A percentile compares a stretch with the other conserved stretches of the same genome.
Evolutionary conservation across 2,888 invertebrate species (phyloP).

Genomic region (Agonopterix heracliana): DNA sequence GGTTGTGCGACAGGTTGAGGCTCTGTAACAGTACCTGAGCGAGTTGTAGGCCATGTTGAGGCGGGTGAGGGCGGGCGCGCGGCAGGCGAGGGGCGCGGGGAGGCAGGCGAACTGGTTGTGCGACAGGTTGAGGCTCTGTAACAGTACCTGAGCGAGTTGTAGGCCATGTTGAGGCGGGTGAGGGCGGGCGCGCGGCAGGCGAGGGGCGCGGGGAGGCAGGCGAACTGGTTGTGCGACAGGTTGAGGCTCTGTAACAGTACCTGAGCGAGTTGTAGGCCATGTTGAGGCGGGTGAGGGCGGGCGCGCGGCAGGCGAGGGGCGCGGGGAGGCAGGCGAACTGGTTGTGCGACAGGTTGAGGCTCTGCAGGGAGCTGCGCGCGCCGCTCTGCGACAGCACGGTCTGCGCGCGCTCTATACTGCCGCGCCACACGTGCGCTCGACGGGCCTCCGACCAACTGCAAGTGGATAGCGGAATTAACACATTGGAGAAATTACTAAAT

Average conservation of each 20-base stretch:
- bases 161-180: too few relatives aligned
- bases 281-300: conserved; percentile 89
- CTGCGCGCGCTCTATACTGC: conserved; percentile 40
- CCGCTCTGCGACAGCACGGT: conserved; percentile 63
- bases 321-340: conserved; percentile 91
- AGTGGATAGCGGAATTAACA: not conserved
- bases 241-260: conserved; percentile 23
- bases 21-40: too few relatives aligned
- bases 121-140: too few relatives aligned
- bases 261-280: conserved; percentile 89
- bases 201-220: too few relatives aligned
- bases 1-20: too few relatives aligned
- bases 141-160: too few relatives aligned
- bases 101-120: too few relatives aligned
- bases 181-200: too few relatives aligned
- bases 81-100: too few relatives aligned
- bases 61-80: too few relatives aligned
- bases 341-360: conserved; percentile 93
- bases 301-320: conserved; percentile 92
- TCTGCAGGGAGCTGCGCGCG: conserved; percentile 79
- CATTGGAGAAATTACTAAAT: not conserved
- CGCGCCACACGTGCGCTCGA: conserved; percentile 87
- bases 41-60: too few relatives aligned
- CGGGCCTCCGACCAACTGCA: conserved; percentile 78
- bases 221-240: too few relatives aligned